These are phyloP conservation scores for Acleris literana DNA, from an alignment of 2,888 invertebrate genomes.

Conservation along the genomic window DNA sequence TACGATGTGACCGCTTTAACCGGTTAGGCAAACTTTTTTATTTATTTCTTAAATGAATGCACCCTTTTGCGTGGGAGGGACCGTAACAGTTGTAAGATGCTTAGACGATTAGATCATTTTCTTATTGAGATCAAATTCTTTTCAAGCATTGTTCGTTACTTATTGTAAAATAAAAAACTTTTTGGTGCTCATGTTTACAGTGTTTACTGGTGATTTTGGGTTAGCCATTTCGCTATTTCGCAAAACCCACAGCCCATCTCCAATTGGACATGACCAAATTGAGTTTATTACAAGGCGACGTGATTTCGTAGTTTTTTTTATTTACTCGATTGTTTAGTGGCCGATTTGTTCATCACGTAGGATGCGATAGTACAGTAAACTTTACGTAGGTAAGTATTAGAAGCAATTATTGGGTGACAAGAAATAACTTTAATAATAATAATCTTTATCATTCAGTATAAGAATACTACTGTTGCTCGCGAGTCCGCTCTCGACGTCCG, in stretches of 20 bases:
- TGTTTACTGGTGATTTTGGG: neutral
- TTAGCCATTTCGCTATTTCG: slow-evolving; percentile 6
- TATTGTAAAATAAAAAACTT: neutral
- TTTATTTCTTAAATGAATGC: slow-evolving; percentile 13
- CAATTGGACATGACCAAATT: slow-evolving; percentile 16
- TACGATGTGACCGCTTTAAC: slow-evolving; percentile 7
- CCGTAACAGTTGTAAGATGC: slow-evolving; percentile 24
- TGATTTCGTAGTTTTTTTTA: slow-evolving; percentile 10
- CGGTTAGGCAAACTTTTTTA: slow-evolving; percentile 12
- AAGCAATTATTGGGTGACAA: no score
- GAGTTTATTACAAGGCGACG: slow-evolving; percentile 12
- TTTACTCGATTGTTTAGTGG: slow-evolving; percentile 7
- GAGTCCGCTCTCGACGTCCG: no score
- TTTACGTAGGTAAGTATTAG: neutral
- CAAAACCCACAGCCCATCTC: slow-evolving; percentile 6
- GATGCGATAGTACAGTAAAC: neutral
- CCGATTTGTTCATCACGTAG: slow-evolving; percentile 1
- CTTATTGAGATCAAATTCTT: slow-evolving; percentile 15
- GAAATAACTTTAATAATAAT: no score
- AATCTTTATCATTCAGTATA: no score
- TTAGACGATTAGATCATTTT: slow-evolving; percentile 27
- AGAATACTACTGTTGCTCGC: no score
- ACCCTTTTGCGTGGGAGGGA: slow-evolving; percentile 32
- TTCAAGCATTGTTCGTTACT: neutral
- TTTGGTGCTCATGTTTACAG: neutral